A percentile compares a stretch with the other conserved stretches of the same genome.
Conservation (phyloP, 1,140 invertebrate genomes). For the Drosophila ironensis region DNA sequence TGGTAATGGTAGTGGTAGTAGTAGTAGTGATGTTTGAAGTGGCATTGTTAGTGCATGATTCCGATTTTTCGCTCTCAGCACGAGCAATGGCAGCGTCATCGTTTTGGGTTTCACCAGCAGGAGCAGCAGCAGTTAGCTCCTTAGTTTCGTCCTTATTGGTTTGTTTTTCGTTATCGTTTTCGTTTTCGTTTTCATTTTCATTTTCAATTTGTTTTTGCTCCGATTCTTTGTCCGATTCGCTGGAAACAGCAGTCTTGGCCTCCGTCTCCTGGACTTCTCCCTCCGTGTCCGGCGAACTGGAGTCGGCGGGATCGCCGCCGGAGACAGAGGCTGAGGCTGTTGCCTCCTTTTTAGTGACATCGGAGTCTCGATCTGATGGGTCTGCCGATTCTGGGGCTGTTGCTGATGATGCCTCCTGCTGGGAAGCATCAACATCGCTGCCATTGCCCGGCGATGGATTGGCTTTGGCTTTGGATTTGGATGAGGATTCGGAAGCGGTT, state of each 20-base stretch:
- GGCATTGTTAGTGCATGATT: slow-evolving; percentile 73
- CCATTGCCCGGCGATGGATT: slow-evolving; percentile 55
- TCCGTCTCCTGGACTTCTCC: slow-evolving; percentile 8
- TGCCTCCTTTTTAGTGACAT: slow-evolving; percentile 12
- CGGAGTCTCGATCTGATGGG: slow-evolving; percentile 28
- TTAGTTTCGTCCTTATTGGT: slow-evolving; percentile 51
- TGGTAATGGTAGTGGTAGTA: slow-evolving; percentile 56
- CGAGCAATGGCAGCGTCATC: slow-evolving; percentile 65
- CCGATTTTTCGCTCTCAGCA: slow-evolving; percentile 42
- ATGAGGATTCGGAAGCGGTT: slow-evolving; percentile 32
- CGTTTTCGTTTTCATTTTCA: slow-evolving; percentile 69
- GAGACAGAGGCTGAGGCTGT: slow-evolving; percentile 23
- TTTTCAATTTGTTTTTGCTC: slow-evolving; percentile 75
- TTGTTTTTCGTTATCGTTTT: slow-evolving; percentile 68
- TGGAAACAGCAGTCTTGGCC: slow-evolving; percentile 55
- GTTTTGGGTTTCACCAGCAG: slow-evolving; percentile 45
- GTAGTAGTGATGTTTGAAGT: slow-evolving; percentile 65
- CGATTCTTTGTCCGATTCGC: slow-evolving; percentile 53
- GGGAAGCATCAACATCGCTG: slow-evolving; percentile 56
- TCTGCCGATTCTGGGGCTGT: slow-evolving; percentile 55
- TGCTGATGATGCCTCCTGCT: slow-evolving; percentile 37
- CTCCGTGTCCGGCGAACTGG: slow-evolving; percentile 6
- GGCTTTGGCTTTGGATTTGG: slow-evolving; percentile 31
- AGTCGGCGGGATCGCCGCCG: slow-evolving; percentile 19
- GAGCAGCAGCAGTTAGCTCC: slow-evolving; percentile 38